Base-by-base conservation (phyloP, 1,140 invertebrate species). In the Drosophila ogumai region DNA sequence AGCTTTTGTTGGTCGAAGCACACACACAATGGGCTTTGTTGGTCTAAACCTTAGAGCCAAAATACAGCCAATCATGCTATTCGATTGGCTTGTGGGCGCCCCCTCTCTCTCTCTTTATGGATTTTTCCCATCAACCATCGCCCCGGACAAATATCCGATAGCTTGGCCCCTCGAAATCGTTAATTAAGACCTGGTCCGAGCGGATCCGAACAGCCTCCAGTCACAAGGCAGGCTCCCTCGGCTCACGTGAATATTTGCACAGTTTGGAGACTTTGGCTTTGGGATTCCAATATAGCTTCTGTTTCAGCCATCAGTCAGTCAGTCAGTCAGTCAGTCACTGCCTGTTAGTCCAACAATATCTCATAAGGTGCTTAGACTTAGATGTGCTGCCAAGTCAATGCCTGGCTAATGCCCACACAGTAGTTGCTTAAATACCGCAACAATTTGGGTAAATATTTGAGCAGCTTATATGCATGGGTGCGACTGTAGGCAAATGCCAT, bases 201-300 rank as follows among this genome's bases (percentile, higher is more conserved):
- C 66, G 60, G 57, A 67, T 34, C 15, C 52, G 4, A 54, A 32
- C 47, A 64, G 52, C 72, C 52, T 50, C 46, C 25, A 52, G 19
- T 40, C 47, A 60, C 77, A 81, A 65, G 56, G 36, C 36, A 64
- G 36, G 31, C 43, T 54, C 52, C 52, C 43, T 64, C 68, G 38
- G 55, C 75, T 87, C 79, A 86, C 82, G 82, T 87, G 84, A 72
- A 60, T 76, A 77, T 87, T 88, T 87, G 64, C 72, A 74, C 79
- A 82, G 80, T 79, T 82, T 86, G 81, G 49, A 54, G 47, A 34
- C 50, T 43, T 36, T 19, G 67, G n/a, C 50, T 64, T 55, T 66
- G 52, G 28, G 38, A 50, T 49, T 40, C 55, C 49, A 50, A 75
- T 57, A 57, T 66, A 50, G 57, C 36, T 78, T 78, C 63, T 74